Evolutionary conservation across 1,140 invertebrate genomes (phyloP).

Genomic region (Orius laevigatus): DNA sequence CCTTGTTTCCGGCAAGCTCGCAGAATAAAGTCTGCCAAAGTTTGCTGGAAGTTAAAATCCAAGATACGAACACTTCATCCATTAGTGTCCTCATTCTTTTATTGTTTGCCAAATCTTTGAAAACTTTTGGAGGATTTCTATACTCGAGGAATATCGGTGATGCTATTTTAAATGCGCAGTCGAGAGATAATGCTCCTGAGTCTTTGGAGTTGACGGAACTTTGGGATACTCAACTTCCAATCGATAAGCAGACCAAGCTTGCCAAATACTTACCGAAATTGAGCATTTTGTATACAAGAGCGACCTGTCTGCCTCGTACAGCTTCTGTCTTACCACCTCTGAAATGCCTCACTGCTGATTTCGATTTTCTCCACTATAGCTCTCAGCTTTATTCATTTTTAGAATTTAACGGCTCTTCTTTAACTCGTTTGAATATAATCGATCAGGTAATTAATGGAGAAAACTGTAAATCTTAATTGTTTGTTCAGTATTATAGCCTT

Average conservation of each 20-base stretch:
- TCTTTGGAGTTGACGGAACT: slow-evolving; percentile 19
- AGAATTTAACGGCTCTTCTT: slow-evolving; percentile 7
- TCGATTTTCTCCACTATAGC: slow-evolving; percentile 18
- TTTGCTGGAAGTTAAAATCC: slow-evolving; percentile 22
- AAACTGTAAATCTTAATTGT: background rate
- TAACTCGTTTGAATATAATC: slow-evolving; percentile 15
- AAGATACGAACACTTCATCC: slow-evolving; percentile 24
- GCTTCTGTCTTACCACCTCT: slow-evolving; percentile 12
- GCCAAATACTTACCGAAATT: slow-evolving; percentile 16
- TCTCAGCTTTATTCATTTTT: slow-evolving; percentile 13
- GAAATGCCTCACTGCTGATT: slow-evolving; percentile 19
- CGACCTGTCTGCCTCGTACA: slow-evolving; percentile 10
- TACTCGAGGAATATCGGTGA: slow-evolving; percentile 24
- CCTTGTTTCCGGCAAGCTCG: slow-evolving; percentile 5
- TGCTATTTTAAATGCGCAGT: slow-evolving; percentile 18
- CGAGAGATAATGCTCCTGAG: slow-evolving; percentile 4
- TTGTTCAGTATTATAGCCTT: slow-evolving; percentile 14
- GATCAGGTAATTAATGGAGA: slow-evolving; percentile 15
- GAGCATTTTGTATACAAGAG: slow-evolving; percentile 19
- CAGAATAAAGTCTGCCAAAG: slow-evolving; percentile 20
- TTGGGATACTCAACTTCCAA: slow-evolving; percentile 22
- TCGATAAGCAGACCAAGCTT: slow-evolving; percentile 15
- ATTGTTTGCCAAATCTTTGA: slow-evolving; percentile 21
- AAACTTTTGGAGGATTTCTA: slow-evolving; percentile 23
- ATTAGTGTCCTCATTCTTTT: slow-evolving; percentile 22